Percentiles rank a stretch among this genome's conserved stretches.
Conservation (phyloP, 1,140 invertebrate species). For the Lordiphosa clarofinis region DNA sequence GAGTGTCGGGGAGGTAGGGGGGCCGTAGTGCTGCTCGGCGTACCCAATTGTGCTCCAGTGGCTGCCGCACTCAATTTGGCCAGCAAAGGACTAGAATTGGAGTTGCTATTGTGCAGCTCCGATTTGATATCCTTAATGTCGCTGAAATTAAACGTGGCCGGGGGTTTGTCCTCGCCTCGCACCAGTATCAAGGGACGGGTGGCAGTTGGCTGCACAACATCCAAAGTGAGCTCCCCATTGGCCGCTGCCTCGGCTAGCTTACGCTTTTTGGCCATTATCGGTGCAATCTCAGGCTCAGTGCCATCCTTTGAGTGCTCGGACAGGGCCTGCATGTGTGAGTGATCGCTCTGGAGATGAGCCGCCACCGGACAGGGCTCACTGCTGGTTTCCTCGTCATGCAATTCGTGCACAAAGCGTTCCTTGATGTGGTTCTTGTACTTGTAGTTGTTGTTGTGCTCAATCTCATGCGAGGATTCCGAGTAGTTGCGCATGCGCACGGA, state of each 20-base stretch:
- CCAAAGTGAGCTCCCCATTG: conserved; percentile 43
- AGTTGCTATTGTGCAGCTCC: conserved; percentile 57
- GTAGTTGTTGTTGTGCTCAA: conserved; percentile 84
- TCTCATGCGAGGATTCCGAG: conserved; percentile 80
- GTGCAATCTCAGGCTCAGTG: conserved; percentile 72
- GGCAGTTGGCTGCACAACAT: conserved; percentile 21
- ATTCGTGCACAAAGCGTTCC: conserved; percentile 85
- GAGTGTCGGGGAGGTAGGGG: conserved; percentile 63
- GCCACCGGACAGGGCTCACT: conserved; percentile 62
- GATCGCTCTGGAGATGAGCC: conserved; percentile 65
- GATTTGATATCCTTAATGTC: conserved; percentile 74
- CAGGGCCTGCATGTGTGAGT: conserved; percentile 66
- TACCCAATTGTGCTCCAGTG: conserved; percentile 40
- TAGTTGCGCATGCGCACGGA: conserved; percentile 75
- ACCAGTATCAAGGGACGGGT: conserved; percentile 31
- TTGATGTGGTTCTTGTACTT: conserved; percentile 98
- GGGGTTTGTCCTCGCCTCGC: conserved; percentile 48
- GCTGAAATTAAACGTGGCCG: conserved; percentile 59
- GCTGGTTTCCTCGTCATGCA: conserved; percentile 74
- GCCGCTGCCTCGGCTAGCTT: conserved; percentile 68
- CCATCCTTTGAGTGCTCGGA: conserved; percentile 77
- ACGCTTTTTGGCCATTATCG: conserved; percentile 74
- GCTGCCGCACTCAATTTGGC: conserved; percentile 36
- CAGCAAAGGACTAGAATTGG: conserved; percentile 54
- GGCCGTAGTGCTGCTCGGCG: conserved; percentile 73